Percentiles rank a stretch among this genome's conserved stretches.
These are phyloP conservation scores for Dexiosoma caninum DNA, from an alignment of 2,888 invertebrate genomes.

Conservation along the genomic window DNA sequence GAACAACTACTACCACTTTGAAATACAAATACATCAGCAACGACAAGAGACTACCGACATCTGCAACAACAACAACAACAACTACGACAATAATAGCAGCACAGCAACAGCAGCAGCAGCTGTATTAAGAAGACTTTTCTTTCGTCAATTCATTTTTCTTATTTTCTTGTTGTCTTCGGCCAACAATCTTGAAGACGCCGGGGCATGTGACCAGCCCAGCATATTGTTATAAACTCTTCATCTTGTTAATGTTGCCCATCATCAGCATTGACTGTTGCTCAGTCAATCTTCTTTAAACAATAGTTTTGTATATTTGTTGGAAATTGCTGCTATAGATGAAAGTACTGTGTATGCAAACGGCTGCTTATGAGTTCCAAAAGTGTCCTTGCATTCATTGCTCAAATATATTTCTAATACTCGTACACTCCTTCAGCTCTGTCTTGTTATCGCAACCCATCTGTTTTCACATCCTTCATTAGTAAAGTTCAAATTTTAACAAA, in stretches of 20 bases:
- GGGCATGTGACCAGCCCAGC: conserved; percentile 42
- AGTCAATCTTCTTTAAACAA: conserved; percentile 50
- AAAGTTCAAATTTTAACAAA: conserved; percentile 41
- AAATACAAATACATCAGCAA: conserved; percentile 49
- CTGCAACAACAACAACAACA: conserved; percentile 55
- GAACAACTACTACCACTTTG: conserved; percentile 48
- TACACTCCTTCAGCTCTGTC: not conserved
- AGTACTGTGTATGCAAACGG: not conserved
- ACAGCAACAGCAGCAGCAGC: conserved; percentile 10
- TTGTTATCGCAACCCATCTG: conserved; percentile 36
- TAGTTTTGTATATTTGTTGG: conserved; percentile 44
- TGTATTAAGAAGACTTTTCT: conserved; percentile 40
- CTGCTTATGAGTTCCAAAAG: conserved; percentile 4
- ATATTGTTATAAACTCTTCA: conserved; percentile 36
- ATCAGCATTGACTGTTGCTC: conserved; percentile 34
- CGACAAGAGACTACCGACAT: conserved; percentile 58
- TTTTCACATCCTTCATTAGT: conserved; percentile 56
- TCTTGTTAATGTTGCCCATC: not conserved
- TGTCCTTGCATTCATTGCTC: conserved; percentile 51
- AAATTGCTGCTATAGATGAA: not conserved
- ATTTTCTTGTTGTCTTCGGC: not conserved
- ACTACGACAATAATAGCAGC: not conserved
- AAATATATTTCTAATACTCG: conserved; percentile 10
- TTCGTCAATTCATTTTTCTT: conserved; percentile 11
- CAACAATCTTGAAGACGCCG: conserved; percentile 52